Evolutionary conservation across 35 echinoderm and acorn worm genomes (phyloP).

Genomic region (Chiridota heheva): DNA sequence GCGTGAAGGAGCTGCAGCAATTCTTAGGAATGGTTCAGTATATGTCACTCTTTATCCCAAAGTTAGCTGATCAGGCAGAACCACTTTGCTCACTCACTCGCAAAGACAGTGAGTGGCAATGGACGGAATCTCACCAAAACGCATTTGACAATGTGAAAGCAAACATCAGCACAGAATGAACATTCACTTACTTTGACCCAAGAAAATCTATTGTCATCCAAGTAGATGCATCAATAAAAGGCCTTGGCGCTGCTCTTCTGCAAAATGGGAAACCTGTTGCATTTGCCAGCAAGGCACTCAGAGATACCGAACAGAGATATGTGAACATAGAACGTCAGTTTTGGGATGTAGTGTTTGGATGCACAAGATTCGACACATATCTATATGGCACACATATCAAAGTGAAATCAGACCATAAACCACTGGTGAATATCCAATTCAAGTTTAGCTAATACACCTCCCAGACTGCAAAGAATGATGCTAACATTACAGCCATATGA

Average conservation of each 20-base stretch:
- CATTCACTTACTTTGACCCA: constrained; percentile 39
- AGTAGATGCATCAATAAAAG: constrained; percentile 36
- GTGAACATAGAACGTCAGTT: constrained; percentile 30
- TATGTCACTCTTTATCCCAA: constrained; percentile 47
- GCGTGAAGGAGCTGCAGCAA: constrained; percentile 38
- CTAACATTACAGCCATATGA: constrained; percentile 42
- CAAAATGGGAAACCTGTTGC: constrained; percentile 58
- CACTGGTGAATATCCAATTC: constrained; percentile 39
- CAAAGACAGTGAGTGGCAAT: constrained; percentile 50
- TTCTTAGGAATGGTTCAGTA: constrained; percentile 55
- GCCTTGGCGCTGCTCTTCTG: constrained; percentile 28
- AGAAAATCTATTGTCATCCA: constrained; percentile 4
- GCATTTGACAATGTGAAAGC: constrained; percentile 43
- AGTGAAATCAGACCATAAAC: constrained; percentile 58
- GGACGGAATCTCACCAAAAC: constrained; percentile 27
- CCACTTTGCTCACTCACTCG: not conserved
- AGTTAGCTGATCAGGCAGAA: constrained; percentile 28
- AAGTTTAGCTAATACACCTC: constrained; percentile 44
- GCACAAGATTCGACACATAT: constrained; percentile 48
- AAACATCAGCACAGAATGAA: not conserved
- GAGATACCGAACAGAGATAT: too few relatives aligned
- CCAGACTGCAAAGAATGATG: constrained; percentile 46
- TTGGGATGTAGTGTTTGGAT: constrained; percentile 51
- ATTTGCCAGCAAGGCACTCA: constrained; percentile 36
- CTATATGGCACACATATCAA: constrained; percentile 33